Evolutionary conservation across 2,797 vertebrate species (phyloP).

Genomic region (Myotis findleyi): DNA sequence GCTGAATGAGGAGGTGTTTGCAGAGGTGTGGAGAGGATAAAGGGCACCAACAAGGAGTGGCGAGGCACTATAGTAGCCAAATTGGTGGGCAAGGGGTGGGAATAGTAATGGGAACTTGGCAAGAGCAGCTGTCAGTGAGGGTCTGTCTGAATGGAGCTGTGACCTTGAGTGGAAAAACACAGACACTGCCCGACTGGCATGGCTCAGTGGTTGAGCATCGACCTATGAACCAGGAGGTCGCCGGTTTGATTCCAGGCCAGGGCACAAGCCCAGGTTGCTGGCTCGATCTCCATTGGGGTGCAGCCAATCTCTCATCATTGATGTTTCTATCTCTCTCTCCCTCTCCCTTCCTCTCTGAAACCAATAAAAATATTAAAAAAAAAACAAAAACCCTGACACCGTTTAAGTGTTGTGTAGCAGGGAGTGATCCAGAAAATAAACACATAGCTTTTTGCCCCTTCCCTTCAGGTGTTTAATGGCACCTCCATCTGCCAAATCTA

Average conservation of each 20-base stretch:
- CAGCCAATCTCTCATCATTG: no score
- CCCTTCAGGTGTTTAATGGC: background rate
- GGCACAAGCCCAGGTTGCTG: no score
- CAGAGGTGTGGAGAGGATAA: background rate
- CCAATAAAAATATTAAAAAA: background rate
- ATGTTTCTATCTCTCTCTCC: no score
- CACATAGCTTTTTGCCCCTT: background rate
- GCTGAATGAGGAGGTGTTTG: background rate
- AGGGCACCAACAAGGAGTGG: background rate
- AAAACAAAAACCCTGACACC: background rate
- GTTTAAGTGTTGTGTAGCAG: background rate
- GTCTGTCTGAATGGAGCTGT: background rate
- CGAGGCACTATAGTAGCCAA: background rate
- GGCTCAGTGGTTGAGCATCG: no score
- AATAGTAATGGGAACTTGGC: background rate
- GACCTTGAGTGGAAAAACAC: background rate
- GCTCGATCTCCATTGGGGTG: no score
- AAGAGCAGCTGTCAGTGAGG: background rate
- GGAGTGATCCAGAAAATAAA: background rate
- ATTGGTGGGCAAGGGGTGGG: background rate
- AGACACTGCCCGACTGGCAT: background rate
- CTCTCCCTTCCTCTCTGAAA: no score
- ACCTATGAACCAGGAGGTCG: no score
- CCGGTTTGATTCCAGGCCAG: no score
- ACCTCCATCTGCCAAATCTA: background rate